Evolutionary conservation across 1,140 invertebrate species (phyloP).

Genomic region (Scaptomyza hsui): DNA sequence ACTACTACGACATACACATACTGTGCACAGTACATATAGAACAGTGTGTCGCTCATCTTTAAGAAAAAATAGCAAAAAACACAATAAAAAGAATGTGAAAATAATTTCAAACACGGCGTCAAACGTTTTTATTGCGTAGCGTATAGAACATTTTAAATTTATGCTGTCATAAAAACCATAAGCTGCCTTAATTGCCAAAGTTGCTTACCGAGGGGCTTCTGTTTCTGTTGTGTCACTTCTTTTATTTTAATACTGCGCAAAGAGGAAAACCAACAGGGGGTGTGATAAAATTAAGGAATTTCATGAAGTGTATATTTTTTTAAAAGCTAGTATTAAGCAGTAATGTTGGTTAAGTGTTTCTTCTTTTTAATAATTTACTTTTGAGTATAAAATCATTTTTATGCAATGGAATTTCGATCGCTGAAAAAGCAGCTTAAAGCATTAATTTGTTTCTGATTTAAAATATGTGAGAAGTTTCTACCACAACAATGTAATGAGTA

Average conservation of each 20-base stretch:
- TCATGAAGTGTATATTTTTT: not conserved
- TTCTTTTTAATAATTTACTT: no score
- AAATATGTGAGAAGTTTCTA: no score
- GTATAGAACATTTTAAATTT: slow-evolving; percentile 78
- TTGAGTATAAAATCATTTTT: no score
- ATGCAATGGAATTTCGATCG: no score
- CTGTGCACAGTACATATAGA: not conserved
- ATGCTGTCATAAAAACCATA: slow-evolving; percentile 82
- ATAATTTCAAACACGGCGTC: slow-evolving; percentile 59
- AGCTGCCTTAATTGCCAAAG: slow-evolving; percentile 80
- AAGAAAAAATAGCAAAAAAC: slow-evolving; percentile 5
- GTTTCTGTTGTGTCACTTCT: slow-evolving; percentile 32
- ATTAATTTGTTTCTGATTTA: no score
- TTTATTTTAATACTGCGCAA: slow-evolving; percentile 3
- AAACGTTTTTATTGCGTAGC: slow-evolving; percentile 63
- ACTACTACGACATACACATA: slow-evolving; percentile 7
- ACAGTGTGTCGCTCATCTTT: slow-evolving; percentile 6
- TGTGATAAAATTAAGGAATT: not conserved
- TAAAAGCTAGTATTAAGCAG: not conserved
- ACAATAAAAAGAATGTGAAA: slow-evolving; percentile 35
- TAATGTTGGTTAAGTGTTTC: no score
- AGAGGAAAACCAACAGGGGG: not conserved
- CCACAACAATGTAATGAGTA: not conserved
- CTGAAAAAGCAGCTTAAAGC: no score
- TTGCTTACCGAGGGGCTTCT: slow-evolving; percentile 47